Base-by-base conservation (phyloP, 92 coral and sea anemone species). In the Chrysogorgia sp. region DNA sequence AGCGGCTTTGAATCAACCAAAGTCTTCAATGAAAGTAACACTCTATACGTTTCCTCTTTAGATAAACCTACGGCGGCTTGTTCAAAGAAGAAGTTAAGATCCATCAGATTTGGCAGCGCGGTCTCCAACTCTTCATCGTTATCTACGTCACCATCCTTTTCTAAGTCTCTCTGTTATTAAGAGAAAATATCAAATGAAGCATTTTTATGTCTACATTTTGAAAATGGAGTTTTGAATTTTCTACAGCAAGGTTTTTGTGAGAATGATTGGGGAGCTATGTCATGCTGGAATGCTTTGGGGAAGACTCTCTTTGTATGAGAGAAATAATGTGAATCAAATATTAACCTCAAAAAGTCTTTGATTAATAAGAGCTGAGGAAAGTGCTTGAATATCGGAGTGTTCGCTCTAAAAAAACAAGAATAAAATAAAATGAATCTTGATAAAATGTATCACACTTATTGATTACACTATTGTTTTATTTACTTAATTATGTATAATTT, bases 61-160 rank as follows among this genome's bases (percentile, higher is more conserved):
- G 97, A 89, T 60, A 96, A 76, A 22, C 97, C 99, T 61, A 96
- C 64, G 8, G 97, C 97, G 62, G 97, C 99, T 92, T 96, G 99
- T 59, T 96, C 99, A 92, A 96, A 96, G 89, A 90, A 96, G 65
- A 89, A 96, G 59, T 75, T 82, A 55, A 96, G 86, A 84, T 86
- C 90, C 96, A 96, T 91, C 67, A 96, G 85, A 67, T 96, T 96
- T 13, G 99, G 99, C 12, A 96, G 88, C 3, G 97, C 97, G 0
- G 99, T 92, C 76, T 96, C 99, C n/a, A 96, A 62, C 58, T 96
- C 99, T 69, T 96, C 99, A 34, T 91, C 97, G 20, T 82, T 80
- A 40, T 91, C 99, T 9, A 88, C 88, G 35, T 91, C 97, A 5
- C 79, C 97, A 28, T 96, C 99, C 0, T 90, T 90, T 79, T 91